Conservation (phyloP, 2,113 vertebrate species). For the Silurus meridionalis region DNA sequence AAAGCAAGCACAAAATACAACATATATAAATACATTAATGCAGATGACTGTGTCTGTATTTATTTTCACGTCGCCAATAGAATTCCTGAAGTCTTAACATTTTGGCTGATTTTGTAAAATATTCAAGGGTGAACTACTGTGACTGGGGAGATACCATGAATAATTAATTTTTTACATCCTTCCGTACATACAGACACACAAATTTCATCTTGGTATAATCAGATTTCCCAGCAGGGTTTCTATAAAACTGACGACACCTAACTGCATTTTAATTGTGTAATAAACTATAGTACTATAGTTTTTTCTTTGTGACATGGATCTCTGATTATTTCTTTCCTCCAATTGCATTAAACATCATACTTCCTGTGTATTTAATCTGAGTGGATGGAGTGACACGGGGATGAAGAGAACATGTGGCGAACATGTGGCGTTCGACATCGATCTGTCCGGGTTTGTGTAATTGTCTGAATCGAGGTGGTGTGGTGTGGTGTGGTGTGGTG, state of each 20-base stretch:
- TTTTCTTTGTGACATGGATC: slow-evolving; percentile 55
- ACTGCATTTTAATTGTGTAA: slow-evolving; percentile 64
- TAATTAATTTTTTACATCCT: slow-evolving; percentile 64
- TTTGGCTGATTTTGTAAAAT: slow-evolving; percentile 55
- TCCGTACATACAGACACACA: not conserved
- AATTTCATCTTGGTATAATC: slow-evolving; percentile 55
- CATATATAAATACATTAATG: not conserved
- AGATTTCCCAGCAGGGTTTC: slow-evolving; percentile 38
- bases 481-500: not conserved
- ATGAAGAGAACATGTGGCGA: slow-evolving; percentile 1
- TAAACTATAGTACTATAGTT: slow-evolving; percentile 53
- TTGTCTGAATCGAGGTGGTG: slow-evolving; percentile 2
- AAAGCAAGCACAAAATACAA: not conserved
- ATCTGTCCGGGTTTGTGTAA: slow-evolving; percentile 35
- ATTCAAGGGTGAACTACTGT: slow-evolving; percentile 61
- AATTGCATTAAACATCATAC: not conserved
- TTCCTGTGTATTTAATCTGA: not conserved
- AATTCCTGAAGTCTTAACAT: not conserved
- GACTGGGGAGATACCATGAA: slow-evolving; percentile 69
- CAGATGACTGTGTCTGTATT: not conserved
- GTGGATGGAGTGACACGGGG: not conserved
- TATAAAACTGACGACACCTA: slow-evolving; percentile 51
- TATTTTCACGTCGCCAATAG: not conserved
- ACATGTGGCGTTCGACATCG: slow-evolving; percentile 20
- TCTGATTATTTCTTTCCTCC: not conserved